Evolutionary conservation across 1,140 invertebrate genomes (phyloP), one percentile per base, ranked within the genome.

Genomic region (Scaptodrosophila lebanonensis): DNA sequence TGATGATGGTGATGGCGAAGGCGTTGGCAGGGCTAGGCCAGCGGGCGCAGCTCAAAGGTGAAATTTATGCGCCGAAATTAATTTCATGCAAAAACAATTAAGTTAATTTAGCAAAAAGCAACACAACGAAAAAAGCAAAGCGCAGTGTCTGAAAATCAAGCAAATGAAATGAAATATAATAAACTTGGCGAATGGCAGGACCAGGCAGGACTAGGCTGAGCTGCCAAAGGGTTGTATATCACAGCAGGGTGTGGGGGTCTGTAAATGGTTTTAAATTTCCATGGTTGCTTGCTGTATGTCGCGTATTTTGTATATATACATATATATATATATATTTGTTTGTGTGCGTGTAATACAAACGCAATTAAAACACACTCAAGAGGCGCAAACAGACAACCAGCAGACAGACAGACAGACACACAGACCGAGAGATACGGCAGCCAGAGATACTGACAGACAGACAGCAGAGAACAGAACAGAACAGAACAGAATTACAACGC

Each of bases 51-150:
- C 64, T n/a, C 62, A 52, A 82, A 79, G 75, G 75, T 79, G 57
- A 66, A 82, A 82, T 82, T 82, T 82, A 82, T 82, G 75, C 75
- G 79, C 50, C 57, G 65, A 82, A 79, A 82, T 82, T 82, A 82
- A 82, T 82, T 82, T 72, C 75, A 82, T 75, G 75, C 75, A 83
- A 82, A 82, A 75, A 82, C 75, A 82, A 82, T 82, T 82, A 82
- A 82, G 75, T 82, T 82, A 82, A 82, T 82, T 82, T 82, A 82
- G 75, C 73, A 82, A 79, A 72, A 79, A 54, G 64, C 56, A 51
- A 40, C 52, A 36, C 42, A 32, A 20, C 12, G 38, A 25, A 9
- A 17, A 20, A 29, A 54, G 29, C 8, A 11, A 18, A 35, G 38
- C 35, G 57, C 68, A 50, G 42, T 35, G 64, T 33, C 73, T 62